phyloP scores from a whole-genome alignment of 2,797 vertebrate species.

The Danio kyathit region DNA sequence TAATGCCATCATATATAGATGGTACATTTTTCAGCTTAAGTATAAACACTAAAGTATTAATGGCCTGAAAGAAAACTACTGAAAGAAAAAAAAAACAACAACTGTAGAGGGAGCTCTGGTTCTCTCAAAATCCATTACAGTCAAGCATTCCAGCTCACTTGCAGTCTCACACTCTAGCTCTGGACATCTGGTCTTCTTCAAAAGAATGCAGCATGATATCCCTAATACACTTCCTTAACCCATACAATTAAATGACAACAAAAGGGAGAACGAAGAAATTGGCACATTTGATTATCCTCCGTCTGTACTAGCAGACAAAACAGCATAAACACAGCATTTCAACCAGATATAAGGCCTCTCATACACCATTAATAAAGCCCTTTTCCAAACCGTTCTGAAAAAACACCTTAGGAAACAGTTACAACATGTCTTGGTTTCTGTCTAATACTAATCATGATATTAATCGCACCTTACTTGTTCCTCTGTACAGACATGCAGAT shows the following conservation, averaged over 20 bases:
- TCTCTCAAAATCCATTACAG: slow-evolving; percentile 2
- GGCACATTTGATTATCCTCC: slow-evolving; percentile 18
- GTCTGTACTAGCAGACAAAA: slow-evolving; percentile 1
- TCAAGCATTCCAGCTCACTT: slow-evolving; percentile 29
- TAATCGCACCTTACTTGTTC: neutral
- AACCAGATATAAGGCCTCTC: slow-evolving; percentile 13
- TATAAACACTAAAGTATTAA: neutral
- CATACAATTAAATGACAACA: neutral
- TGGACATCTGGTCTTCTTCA: slow-evolving; percentile 13
- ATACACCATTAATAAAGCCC: neutral
- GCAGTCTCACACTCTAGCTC: neutral
- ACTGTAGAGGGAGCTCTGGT: slow-evolving; percentile 12
- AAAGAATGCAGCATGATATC: neutral
- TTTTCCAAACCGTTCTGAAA: neutral
- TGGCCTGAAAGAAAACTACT: slow-evolving; percentile 23
- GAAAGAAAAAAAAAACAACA: neutral
- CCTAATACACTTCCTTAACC: slow-evolving; percentile 13
- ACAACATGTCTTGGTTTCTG: neutral
- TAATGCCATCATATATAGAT: neutral
- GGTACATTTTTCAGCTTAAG: neutral
- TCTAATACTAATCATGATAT: neutral
- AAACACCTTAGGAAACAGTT: neutral
- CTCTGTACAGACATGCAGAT: slow-evolving; percentile 1
- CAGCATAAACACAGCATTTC: neutral
- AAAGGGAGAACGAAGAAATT: slow-evolving; percentile 11